A percentile compares a stretch with the other conserved stretches of the same genome.
phyloP scores from a whole-genome alignment of 2,888 invertebrate genomes.

The Lepidochitona cinerea region DNA sequence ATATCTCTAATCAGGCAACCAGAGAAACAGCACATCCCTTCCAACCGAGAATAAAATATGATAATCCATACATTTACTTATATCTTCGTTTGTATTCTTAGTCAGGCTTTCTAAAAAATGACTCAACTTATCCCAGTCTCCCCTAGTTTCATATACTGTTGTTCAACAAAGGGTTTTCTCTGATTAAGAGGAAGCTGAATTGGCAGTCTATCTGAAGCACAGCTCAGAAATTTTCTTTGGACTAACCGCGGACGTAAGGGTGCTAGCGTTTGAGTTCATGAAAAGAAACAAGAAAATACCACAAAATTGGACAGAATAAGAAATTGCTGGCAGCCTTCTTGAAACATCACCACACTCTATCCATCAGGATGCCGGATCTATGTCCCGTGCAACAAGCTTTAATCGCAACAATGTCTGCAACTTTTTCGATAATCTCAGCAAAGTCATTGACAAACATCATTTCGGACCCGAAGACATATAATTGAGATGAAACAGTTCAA shows the following conservation, averaged over 20 bases:
- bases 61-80: no score
- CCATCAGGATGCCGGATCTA: slow-evolving; percentile 23
- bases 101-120: no score
- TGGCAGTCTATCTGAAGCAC: slow-evolving; percentile 11
- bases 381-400: slow-evolving; percentile 31
- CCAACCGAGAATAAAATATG: no score
- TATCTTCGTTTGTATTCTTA: no score
- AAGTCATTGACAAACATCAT: slow-evolving; percentile 24
- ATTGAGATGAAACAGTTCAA: slow-evolving; percentile 36
- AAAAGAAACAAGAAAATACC: slow-evolving; percentile 7
- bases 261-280: slow-evolving; percentile 17
- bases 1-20: no score
- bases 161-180: no score
- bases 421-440: slow-evolving; percentile 26
- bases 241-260: slow-evolving; percentile 14
- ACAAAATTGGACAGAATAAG: neutral
- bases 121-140: no score
- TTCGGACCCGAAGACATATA: slow-evolving; percentile 23
- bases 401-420: slow-evolving; percentile 23
- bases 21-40: no score
- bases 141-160: no score
- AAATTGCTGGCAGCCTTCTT: neutral
- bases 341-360: slow-evolving; percentile 19
- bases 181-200: slow-evolving; percentile 9
- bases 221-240: slow-evolving; percentile 18